phyloP scores from a whole-genome alignment of 2,797 vertebrate species.

The Tamandua tetradactyla region DNA sequence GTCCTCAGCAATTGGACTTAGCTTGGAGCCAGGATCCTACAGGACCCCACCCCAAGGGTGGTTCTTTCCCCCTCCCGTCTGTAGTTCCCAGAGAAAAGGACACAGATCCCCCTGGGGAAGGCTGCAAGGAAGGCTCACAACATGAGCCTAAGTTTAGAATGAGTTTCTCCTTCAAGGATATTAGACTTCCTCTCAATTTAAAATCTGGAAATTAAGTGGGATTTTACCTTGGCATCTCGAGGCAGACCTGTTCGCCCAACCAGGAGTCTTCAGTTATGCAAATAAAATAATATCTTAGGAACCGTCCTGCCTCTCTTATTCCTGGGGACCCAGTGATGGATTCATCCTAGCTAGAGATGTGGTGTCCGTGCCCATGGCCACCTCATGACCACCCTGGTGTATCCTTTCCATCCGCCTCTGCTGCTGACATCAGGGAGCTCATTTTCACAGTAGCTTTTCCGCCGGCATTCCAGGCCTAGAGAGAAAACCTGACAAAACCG shows the following conservation, averaged over 20 bases:
- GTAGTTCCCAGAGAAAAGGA: background rate
- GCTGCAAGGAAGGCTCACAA: background rate
- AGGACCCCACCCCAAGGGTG: background rate
- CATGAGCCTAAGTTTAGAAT: background rate
- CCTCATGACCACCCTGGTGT: background rate
- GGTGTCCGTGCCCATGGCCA: background rate
- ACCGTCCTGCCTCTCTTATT: background rate
- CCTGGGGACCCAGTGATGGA: background rate
- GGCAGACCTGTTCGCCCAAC: background rate
- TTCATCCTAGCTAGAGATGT: background rate
- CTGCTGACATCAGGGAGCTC: background rate
- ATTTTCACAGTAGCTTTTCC: background rate
- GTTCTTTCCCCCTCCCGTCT: background rate
- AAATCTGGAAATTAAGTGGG: background rate
- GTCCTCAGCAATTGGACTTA: background rate
- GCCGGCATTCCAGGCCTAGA: background rate
- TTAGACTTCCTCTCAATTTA: background rate
- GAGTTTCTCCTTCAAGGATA: constrained; percentile 1
- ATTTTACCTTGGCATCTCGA: background rate
- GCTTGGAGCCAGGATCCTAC: background rate
- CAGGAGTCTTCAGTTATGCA: background rate
- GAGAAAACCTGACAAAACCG: background rate
- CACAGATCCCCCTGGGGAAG: background rate
- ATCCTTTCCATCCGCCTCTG: background rate
- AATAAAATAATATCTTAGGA: background rate